Conservation (phyloP, 2,888 invertebrate species). For the Esperia sulphurella region DNA sequence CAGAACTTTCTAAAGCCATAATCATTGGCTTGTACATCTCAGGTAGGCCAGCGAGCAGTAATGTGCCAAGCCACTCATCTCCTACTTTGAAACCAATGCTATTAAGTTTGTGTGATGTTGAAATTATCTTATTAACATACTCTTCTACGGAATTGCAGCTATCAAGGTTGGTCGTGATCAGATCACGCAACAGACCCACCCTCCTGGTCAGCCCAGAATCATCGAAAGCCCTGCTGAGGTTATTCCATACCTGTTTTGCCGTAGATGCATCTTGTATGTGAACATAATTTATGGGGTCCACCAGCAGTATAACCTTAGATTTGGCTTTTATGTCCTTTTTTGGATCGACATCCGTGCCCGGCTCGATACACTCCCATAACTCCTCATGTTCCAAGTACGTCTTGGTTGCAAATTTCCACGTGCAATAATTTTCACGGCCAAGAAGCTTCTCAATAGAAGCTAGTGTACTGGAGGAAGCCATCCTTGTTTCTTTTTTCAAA, state of each 20-base stretch:
- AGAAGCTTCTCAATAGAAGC: no score
- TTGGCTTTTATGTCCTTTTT: neutral
- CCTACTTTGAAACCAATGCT: slow-evolving; percentile 18
- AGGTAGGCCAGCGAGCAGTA: slow-evolving; percentile 18
- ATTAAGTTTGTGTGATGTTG: slow-evolving; percentile 17
- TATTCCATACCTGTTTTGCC: slow-evolving; percentile 1
- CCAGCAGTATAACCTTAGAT: neutral
- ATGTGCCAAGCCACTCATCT: slow-evolving; percentile 22
- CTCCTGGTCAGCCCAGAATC: neutral
- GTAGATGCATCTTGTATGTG: slow-evolving; percentile 25
- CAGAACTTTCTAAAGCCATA: slow-evolving; percentile 7
- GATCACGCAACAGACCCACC: slow-evolving; percentile 16
- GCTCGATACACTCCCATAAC: neutral
- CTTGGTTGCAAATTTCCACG: no score
- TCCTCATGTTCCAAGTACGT: no score
- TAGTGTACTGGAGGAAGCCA: no score
- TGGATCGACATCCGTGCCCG: neutral
- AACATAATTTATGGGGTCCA: neutral
- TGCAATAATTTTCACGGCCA: no score
- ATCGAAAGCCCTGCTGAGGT: neutral
- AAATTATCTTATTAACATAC: slow-evolving; percentile 18
- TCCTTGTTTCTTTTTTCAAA: no score
- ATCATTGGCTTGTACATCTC: slow-evolving; percentile 12
- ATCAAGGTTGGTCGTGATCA: slow-evolving; percentile 16
- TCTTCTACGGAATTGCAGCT: slow-evolving; percentile 15